These are phyloP conservation scores for Anastatus disparis DNA, from an alignment of 1,140 invertebrate species.

Conservation along the genomic window DNA sequence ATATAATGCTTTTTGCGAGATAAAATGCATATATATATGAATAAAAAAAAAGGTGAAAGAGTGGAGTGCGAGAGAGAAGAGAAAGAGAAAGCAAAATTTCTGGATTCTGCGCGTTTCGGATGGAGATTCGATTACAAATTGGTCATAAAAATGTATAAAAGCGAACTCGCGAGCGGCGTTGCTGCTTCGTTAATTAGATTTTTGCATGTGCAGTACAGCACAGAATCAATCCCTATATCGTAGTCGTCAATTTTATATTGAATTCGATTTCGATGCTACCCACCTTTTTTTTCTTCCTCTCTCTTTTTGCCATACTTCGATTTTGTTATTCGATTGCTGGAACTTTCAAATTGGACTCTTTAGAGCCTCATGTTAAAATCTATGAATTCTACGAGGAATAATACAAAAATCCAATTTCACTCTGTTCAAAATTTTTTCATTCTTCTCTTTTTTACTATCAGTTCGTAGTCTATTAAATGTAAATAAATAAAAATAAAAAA, in stretches of 20 bases:
- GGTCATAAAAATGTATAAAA: constrained; percentile 65
- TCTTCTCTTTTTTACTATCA: no score
- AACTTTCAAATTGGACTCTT: constrained; percentile 27
- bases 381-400: constrained; percentile 2
- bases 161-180: constrained; percentile 61
- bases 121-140: constrained; percentile 59
- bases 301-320: not conserved
- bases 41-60: not conserved
- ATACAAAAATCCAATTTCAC: constrained; percentile 11
- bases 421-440: not conserved
- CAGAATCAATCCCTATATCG: constrained; percentile 33
- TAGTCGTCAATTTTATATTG: constrained; percentile 25
- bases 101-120: constrained; percentile 37
- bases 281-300: constrained; percentile 8
- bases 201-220: constrained; percentile 43
- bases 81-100: constrained; percentile 16
- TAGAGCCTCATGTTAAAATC: not conserved
- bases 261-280: constrained; percentile 30
- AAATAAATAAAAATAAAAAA: constrained; percentile 2
- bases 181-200: constrained; percentile 57
- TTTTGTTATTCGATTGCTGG: constrained; percentile 26
- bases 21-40: constrained; percentile 3
- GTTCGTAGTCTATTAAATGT: not conserved
- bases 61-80: not conserved
- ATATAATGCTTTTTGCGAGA: no score